These are phyloP conservation scores for Troilus luridus DNA, from an alignment of 2,888 invertebrate genomes.

Conservation along the genomic window DNA sequence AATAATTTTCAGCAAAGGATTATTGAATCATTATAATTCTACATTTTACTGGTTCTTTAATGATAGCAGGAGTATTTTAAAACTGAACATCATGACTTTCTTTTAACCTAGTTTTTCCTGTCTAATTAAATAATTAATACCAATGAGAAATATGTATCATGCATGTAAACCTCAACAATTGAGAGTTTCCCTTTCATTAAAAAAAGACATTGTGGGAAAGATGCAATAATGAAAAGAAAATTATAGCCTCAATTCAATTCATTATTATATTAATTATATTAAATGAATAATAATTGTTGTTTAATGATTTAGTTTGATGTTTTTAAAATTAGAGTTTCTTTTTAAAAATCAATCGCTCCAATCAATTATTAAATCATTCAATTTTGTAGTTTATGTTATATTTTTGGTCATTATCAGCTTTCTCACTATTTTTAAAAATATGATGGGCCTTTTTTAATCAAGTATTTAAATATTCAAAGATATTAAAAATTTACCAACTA, in stretches of 20 bases:
- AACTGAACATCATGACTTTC: constrained; percentile 3
- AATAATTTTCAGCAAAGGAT: background rate
- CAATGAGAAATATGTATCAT: constrained; percentile 17
- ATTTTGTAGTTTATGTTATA: background rate
- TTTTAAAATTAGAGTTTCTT: background rate
- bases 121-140: constrained; percentile 4
- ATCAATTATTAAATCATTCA: background rate
- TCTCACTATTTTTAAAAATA: background rate
- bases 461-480: too few relatives aligned
- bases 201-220: background rate
- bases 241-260: background rate
- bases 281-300: background rate
- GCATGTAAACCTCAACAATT: background rate
- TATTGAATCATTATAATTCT: background rate
- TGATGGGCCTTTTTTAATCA: too few relatives aligned
- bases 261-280: background rate
- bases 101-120: background rate
- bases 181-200: constrained; percentile 39
- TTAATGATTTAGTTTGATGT: background rate
- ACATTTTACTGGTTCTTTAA: background rate
- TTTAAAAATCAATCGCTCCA: background rate
- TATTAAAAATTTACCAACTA: too few relatives aligned
- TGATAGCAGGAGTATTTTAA: background rate
- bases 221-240: background rate
- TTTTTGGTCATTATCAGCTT: background rate